phyloP scores from a whole-genome alignment of 2,113 vertebrate genomes.

The Megalops atlanticus region DNA sequence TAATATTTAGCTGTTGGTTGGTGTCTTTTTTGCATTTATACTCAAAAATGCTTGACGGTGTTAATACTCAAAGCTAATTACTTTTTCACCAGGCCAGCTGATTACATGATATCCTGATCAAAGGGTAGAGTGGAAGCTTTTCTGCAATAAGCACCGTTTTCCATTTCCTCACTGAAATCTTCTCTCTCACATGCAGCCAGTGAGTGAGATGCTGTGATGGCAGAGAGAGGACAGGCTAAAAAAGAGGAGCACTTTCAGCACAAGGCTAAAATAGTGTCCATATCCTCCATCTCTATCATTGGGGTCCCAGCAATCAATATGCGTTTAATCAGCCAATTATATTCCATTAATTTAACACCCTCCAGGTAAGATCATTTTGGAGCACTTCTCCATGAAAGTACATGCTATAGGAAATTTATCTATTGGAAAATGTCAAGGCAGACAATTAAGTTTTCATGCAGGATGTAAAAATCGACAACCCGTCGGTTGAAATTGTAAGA shows the following conservation, averaged over 20 bases:
- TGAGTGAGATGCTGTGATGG: not conserved
- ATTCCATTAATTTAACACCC: conserved; percentile 70
- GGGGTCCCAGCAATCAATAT: conserved; percentile 71
- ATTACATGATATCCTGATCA: conserved; percentile 16
- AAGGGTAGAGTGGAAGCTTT: conserved; percentile 16
- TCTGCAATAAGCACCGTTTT: conserved; percentile 17
- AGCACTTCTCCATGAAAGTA: conserved; percentile 63
- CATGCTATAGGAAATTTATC: conserved; percentile 67
- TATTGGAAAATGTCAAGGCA: conserved; percentile 67
- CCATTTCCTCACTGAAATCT: not conserved
- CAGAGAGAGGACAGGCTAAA: conserved; percentile 46
- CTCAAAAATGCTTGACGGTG: not conserved
- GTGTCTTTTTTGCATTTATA: not conserved
- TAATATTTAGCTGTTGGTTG: not conserved
- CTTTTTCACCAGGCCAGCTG: conserved; percentile 13
- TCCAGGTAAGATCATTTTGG: conserved; percentile 60
- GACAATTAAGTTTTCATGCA: conserved; percentile 65
- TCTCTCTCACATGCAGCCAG: not conserved
- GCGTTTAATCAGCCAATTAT: conserved; percentile 76
- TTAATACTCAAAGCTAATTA: conserved; percentile 22
- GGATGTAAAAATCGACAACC: conserved; percentile 56
- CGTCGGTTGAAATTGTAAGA: conserved; percentile 47
- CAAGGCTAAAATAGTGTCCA: conserved; percentile 54
- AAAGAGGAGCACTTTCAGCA: conserved; percentile 39
- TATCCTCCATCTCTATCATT: conserved; percentile 59